Evolutionary conservation across 2,888 invertebrate species (phyloP).

Genomic region (Cecidostiba fungosa): DNA sequence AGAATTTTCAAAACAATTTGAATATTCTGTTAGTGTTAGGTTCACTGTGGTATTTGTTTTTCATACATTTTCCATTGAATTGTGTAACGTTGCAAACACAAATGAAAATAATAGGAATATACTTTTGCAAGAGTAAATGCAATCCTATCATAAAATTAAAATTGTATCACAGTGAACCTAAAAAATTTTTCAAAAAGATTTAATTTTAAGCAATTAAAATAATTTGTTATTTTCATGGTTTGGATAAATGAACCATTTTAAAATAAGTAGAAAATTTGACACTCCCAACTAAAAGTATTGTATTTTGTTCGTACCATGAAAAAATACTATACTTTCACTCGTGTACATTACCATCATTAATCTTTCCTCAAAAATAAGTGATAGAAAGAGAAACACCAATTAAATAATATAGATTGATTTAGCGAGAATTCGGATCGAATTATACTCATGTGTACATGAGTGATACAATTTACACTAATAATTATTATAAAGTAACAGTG

Average conservation of each 20-base stretch:
- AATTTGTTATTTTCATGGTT: neutral
- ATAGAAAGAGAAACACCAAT: slow-evolving; percentile 55
- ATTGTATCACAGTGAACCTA: neutral
- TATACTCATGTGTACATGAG: neutral
- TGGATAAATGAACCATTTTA: too few relatives aligned
- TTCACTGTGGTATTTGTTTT: neutral
- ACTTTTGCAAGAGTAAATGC: neutral
- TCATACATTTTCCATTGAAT: neutral
- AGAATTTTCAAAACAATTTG: neutral
- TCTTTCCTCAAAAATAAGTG: slow-evolving; percentile 34
- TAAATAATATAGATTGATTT: slow-evolving; percentile 43
- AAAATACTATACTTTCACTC: neutral
- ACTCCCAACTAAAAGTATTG: neutral
- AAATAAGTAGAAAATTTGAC: neutral
- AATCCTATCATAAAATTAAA: neutral
- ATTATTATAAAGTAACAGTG: slow-evolving; percentile 39
- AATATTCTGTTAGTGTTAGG: neutral
- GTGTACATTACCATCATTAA: neutral
- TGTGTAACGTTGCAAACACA: neutral
- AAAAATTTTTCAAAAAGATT: neutral
- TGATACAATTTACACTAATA: slow-evolving; percentile 11
- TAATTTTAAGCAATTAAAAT: neutral
- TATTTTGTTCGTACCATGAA: neutral
- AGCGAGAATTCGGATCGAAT: neutral
- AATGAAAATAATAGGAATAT: neutral